These are phyloP conservation scores for Leptopilina drosophilae DNA, from an alignment of 2,888 invertebrate genomes.

Conservation along the genomic window DNA sequence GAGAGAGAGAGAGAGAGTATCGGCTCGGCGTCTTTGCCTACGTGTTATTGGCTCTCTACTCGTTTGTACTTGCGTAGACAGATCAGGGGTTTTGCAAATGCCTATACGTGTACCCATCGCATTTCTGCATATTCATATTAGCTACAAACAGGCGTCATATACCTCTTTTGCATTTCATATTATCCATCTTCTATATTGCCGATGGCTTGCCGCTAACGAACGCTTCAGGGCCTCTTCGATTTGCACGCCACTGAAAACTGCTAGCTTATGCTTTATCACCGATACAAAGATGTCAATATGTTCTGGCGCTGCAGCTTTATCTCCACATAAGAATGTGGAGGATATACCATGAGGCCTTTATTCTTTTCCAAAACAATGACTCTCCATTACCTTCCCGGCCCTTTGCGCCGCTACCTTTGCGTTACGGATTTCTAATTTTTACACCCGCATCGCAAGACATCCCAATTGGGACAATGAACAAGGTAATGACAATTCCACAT, in stretches of 20 bases:
- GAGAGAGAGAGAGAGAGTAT: neutral
- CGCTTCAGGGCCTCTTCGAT: constrained; percentile 57
- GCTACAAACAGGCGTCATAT: constrained; percentile 44
- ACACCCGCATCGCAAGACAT: too few species aligned
- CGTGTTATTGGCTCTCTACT: constrained; percentile 64
- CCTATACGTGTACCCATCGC: constrained; percentile 26
- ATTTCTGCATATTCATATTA: constrained; percentile 32
- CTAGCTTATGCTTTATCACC: constrained; percentile 22
- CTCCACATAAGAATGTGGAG: constrained; percentile 8
- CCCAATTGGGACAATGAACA: too few species aligned
- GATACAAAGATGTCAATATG: constrained; percentile 35
- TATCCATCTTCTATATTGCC: constrained; percentile 57
- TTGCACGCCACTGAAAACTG: constrained; percentile 22
- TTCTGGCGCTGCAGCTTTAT: neutral
- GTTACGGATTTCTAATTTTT: too few species aligned
- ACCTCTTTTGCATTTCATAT: constrained; percentile 62
- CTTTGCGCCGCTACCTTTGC: neutral
- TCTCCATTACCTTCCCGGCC: neutral
- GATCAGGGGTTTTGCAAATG: constrained; percentile 22
- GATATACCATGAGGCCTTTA: neutral
- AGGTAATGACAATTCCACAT: too few species aligned
- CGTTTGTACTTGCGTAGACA: constrained; percentile 45
- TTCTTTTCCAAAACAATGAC: constrained; percentile 26
- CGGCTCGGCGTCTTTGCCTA: constrained; percentile 29
- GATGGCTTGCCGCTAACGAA: constrained; percentile 60